Percentiles rank a stretch among this genome's conserved stretches.
Conservation (phyloP, 2,888 invertebrate species). For the Philereme transversata region DNA sequence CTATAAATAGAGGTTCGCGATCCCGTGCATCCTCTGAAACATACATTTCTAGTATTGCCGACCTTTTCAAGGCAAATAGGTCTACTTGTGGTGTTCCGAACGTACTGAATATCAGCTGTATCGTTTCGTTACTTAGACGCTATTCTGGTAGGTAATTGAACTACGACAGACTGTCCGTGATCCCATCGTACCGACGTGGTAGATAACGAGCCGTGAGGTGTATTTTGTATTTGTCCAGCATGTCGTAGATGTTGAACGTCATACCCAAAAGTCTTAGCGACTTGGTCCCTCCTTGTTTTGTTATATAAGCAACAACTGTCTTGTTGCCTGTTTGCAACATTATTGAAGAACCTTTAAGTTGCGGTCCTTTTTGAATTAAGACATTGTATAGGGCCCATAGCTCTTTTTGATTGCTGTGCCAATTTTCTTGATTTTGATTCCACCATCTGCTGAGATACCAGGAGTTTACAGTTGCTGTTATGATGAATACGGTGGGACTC, state of each 20-base stretch:
- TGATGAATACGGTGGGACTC: background rate
- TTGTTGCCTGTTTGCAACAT: background rate
- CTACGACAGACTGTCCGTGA: background rate
- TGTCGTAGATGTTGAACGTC: background rate
- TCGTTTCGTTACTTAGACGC: background rate
- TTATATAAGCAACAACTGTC: background rate
- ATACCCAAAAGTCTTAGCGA: background rate
- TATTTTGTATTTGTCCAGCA: background rate
- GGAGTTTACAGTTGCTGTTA: background rate
- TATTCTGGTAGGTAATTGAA: background rate
- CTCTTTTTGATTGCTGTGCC: background rate
- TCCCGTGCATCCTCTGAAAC: background rate
- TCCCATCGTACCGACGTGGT: background rate
- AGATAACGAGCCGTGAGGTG: background rate
- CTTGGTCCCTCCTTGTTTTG: conserved; percentile 1
- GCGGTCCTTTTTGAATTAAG: background rate
- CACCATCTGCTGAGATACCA: background rate
- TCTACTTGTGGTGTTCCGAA: background rate
- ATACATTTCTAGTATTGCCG: background rate
- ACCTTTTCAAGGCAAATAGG: background rate
- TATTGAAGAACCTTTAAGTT: background rate
- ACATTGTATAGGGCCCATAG: background rate
- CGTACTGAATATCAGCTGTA: background rate
- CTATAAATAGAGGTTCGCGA: background rate
- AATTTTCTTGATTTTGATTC: background rate